Base-by-base conservation (phyloP, 2,888 invertebrate genomes). In the Helobdella robusta region DNA sequence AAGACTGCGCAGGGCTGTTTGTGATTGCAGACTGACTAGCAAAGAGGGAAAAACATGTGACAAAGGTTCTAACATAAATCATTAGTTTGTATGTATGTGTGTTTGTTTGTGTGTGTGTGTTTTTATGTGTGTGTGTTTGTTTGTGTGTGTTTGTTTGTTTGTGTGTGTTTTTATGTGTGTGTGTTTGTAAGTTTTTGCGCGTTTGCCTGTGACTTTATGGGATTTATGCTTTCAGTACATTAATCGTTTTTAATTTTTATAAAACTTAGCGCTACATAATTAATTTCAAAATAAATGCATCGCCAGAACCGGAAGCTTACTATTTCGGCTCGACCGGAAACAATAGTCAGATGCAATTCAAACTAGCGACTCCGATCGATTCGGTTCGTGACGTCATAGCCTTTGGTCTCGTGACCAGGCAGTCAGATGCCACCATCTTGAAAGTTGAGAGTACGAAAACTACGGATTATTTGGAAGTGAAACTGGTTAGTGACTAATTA, bases 381-480 rank as follows among this genome's bases (percentile, higher is more conserved):
- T 73, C 74, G 0, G 65, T 65, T 40, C 59, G 67, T 20, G 78
- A 78, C 66, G 68, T 71, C 30, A 70, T 78, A 4, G 76, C 77
- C 1, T 72, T 79, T 61, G 77, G 76, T 6, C 76, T 79, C 65
- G 78, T 76, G 76, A 78, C 79, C 0, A 71, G 72, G 65, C 70
- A 74, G 28, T 66, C 73, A 50, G 70, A 74, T 67, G 77, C 76
- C 1, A 73, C 75, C 0, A 64, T 78, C 4, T 69, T 74, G 50
- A 70, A 75, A 44, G 64, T 76, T 4, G 73, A 74, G 25, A 75
- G 74, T 62, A 73, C 72, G 59, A 70, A 69, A 4, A 64, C 67
- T 5, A 61, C 68, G 23, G 76, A 78, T 54, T 78, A 71, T 67
- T 75, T 78, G 20, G 76, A 77, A 64, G 69, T 75, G 3, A 71